Base-by-base conservation (phyloP, 2,113 vertebrate genomes). In the Symphodus melops region DNA sequence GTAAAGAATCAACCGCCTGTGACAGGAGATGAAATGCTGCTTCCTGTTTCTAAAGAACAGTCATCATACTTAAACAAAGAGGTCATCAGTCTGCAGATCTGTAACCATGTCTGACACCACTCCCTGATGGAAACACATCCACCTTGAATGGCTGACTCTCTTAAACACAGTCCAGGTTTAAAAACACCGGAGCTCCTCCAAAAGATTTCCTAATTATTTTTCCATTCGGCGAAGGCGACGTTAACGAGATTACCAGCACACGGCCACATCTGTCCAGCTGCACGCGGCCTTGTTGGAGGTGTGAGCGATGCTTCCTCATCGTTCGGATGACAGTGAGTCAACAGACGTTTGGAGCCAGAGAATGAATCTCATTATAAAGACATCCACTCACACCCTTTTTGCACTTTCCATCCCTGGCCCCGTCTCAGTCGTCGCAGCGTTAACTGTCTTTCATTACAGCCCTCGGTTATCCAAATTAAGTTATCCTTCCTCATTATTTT, bases 371-470 rank as follows among this genome's bases (percentile, higher is more conserved):
- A 64, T 85, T 78, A 68, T 52, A 54, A 75, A 74, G 19, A 49
- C 48, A n/a, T 12, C 36, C 36, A 64, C 49, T 44, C 25, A n/a
- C 36, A 44, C n/a, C 17, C 21, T 41, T 65, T 55, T 65, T 55
- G 21, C 59, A 74, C 51, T 33, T 51, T 64, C 33, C 46, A 37
- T 66, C 39, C 42, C 13, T 48, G 20, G 2, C 42, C 61, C 69
- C 21, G 25, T 39, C 51, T 49, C 39, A 7, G 20, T 17, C 79
- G 69, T 48, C 51, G 41, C 76, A 28, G 72, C 68, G 60, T 87
- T 90, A 87, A 88, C 75, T 61, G 70, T 88, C 84, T 90, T 85
- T 84, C 73, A 87, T 89, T 87, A 86, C 61, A 63, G 71, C 76
- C 44, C 80, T 70, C 75, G 11, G 57, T 78, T 81, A 63, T 77